Conservation (phyloP, 2,113 vertebrate genomes). For the Hippolais icterina region DNA sequence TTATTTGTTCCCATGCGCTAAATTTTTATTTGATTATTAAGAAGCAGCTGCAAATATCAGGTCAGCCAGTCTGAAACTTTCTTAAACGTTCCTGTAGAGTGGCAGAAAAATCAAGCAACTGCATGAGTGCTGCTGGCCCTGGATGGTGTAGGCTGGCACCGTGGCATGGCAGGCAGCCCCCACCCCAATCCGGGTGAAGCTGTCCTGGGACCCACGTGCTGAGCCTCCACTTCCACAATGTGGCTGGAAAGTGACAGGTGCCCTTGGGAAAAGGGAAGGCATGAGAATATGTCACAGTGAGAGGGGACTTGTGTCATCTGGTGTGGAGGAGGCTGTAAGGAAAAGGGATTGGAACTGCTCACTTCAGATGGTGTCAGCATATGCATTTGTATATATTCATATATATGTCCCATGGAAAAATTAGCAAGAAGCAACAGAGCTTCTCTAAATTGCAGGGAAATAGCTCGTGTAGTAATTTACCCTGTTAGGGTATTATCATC, state of each 20-base stretch:
- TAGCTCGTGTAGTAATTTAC: neutral
- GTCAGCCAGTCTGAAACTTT: neutral
- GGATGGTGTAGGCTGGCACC: accelerated
- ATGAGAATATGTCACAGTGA: accelerated
- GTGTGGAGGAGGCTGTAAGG: neutral
- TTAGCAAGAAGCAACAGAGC: neutral
- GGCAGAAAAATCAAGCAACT: neutral
- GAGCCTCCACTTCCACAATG: accelerated
- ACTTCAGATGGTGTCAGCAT: neutral
- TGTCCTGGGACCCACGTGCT: accelerated
- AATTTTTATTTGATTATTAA: neutral
- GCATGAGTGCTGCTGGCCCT: neutral
- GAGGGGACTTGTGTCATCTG: neutral
- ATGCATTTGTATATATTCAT: accelerated
- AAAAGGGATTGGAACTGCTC: neutral
- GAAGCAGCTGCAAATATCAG: neutral
- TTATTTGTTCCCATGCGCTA: neutral
- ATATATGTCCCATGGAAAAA: neutral
- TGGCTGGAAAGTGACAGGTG: neutral
- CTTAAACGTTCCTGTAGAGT: accelerated
- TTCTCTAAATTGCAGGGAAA: neutral
- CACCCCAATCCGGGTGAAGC: accelerated
- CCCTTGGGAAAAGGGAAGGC: neutral
- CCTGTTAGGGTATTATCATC: neutral
- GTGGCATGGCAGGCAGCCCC: neutral